A percentile compares a stretch with the other conserved stretches of the same genome.
These are phyloP conservation scores for Dipodomys stephensi DNA, from an alignment of 2,113 vertebrate genomes.

Conservation along the genomic window DNA sequence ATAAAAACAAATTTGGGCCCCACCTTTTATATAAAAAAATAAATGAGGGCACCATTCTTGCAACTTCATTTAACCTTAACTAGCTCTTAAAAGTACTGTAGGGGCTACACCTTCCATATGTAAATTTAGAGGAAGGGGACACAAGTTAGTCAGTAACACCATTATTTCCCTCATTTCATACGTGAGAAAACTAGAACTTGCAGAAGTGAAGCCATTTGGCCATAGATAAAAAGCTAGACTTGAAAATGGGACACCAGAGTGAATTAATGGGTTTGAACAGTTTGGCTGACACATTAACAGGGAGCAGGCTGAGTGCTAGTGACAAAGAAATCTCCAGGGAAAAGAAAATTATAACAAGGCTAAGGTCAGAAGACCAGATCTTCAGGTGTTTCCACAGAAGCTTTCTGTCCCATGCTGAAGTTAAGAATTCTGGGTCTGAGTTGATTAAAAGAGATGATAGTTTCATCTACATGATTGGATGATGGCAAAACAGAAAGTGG, in stretches of 20 bases:
- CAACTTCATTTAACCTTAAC: slow-evolving; percentile 46
- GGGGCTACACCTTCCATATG: background rate
- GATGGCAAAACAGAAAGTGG: background rate
- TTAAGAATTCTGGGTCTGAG: background rate
- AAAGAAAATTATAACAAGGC: background rate
- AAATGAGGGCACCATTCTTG: background rate
- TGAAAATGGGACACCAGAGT: background rate
- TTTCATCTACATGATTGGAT: slow-evolving; percentile 9
- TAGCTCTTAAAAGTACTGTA: background rate
- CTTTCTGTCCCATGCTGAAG: background rate
- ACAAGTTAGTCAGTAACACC: background rate
- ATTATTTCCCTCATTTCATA: background rate
- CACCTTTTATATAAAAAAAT: no score
- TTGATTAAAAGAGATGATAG: slow-evolving; percentile 16
- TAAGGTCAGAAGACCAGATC: background rate
- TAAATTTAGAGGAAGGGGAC: background rate
- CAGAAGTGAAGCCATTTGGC: background rate
- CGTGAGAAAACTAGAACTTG: background rate
- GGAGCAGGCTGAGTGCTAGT: background rate
- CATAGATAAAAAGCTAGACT: background rate
- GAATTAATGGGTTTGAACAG: background rate
- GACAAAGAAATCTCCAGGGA: background rate
- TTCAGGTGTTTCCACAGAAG: background rate
- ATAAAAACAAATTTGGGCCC: background rate
- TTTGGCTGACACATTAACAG: background rate